Base-by-base conservation (phyloP, 2,113 vertebrate species). In the Chionomys nivalis region DNA sequence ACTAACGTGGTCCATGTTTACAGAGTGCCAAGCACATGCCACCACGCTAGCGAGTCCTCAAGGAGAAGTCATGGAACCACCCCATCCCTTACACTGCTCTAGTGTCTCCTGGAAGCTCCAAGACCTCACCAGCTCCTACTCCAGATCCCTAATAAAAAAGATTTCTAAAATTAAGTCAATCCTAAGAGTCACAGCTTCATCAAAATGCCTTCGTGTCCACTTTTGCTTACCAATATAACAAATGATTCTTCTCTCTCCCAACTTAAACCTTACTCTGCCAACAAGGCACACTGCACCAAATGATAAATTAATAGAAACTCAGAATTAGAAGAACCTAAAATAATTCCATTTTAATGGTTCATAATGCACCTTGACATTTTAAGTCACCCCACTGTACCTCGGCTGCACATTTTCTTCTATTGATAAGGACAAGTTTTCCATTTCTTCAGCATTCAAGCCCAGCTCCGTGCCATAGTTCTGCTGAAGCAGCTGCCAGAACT, bases 381-480 rank as follows among this genome's bases (percentile, higher is more conserved):
- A 86, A 11, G 81, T 90, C 31, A 49, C 58, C 42, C 47, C 88
- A 23, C 39, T 97, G 98, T 98, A 99, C 99, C 99, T 99, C 97
- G 97, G 96, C 86, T 98, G 99, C 88, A 97, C 98, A 1, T 96
- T 98, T 52, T 99, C 98, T 39, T 99, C 99, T 61, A 98, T 94
- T 0, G 98, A 98, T 0, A 98, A 96, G 92, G 98, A 98, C 96
- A 99, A 98, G 95, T 96, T 99, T 77, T 99, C 99, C 99, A 99
- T 99, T 91, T 99, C 99, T 88, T 99, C 99, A 3, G 98, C 98
- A 97, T 98, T 99, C 98, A 99, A 97, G n/a, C 99, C 99, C 96
- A 99, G 97, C 83, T 99, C 99, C 76, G 98, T 97, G 72, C 99
- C 99, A 99, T 99, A 99, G 97, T 99, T 99, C 98, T 99, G 99